Base-by-base conservation (phyloP, 1,140 invertebrate species). In the Oncopodura yosiiana region DNA sequence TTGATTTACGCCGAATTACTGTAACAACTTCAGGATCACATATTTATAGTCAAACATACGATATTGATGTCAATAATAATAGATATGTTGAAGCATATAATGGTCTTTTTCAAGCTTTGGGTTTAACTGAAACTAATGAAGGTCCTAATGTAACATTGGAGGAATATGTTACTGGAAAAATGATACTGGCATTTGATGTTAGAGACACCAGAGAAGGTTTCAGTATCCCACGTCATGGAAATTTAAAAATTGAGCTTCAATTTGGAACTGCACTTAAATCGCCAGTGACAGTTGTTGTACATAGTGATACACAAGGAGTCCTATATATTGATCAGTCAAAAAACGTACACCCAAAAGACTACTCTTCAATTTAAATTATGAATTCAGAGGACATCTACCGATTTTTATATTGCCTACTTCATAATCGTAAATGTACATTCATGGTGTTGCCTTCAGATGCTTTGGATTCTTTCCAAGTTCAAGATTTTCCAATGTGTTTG, bases 221-320 rank as follows among this genome's bases (percentile, higher is more conserved):
- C n/a, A 26, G 5, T n/a, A 43, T 34, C 27, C 41, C 45, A 30
- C 37, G 2, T 1, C 60, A 58, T 19, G 58, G 41, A 46, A 49
- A 38, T 38, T 5, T 53, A 30, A 38, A 19, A 41, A 38, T 52
- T 21, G 54, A 53, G 27, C 30, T 61, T 3, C 19, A 46, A 48
- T 55, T 63, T 44, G 9, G 18, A 8, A 23, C 24, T 30, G 8
- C 29, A 48, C 2, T 19, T 24, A 8, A 16, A 6, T 1, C 37
- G 48, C 29, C 34, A 48, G 16, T 49, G 39, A 56, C 50, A 34
- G 53, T 37, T 27, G 8, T 42, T 24, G 36, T 30, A 18, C 61
- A 54, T 49, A 24, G 19, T 24, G 61, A 65, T 34, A 61, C 54
- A 46, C 52, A 56, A 36, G 53, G 50, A 27, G 16, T 61, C 1